Conservation (phyloP, 2,113 vertebrate genomes). For the Caracal caracal region DNA sequence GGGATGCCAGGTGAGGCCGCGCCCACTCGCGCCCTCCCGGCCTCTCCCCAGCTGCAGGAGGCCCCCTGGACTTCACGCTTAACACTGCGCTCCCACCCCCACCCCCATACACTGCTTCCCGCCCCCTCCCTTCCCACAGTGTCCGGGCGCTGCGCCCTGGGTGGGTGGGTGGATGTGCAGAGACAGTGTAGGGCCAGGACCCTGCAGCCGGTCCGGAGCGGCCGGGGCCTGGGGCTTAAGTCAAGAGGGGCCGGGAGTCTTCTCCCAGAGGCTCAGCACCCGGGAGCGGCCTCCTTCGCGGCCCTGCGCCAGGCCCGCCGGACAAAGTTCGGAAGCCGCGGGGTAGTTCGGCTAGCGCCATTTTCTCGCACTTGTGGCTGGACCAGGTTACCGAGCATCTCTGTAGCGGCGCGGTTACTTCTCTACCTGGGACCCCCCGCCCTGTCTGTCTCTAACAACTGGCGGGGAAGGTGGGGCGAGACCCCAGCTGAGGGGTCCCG, state of each 20-base stretch:
- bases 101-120: not conserved
- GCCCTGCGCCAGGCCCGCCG: not conserved
- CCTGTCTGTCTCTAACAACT: not conserved
- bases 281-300: not conserved
- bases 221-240: not conserved
- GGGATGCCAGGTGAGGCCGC: conserved; percentile 83
- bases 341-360: conserved; percentile 75
- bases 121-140: not conserved
- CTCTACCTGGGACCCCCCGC: conserved; percentile 59
- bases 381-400: conserved; percentile 62
- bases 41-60: not conserved
- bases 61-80: not conserved
- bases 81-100: not conserved
- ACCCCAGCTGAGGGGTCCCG: not conserved
- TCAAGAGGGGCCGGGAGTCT: not conserved
- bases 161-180: not conserved
- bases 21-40: not conserved
- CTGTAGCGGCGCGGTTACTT: conserved; percentile 7
- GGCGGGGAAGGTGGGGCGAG: not conserved
- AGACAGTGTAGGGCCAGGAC: not conserved
- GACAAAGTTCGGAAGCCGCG: conserved; percentile 8
- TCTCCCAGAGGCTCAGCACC: not conserved
- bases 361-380: conserved; percentile 85
- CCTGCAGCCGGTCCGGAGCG: not conserved
- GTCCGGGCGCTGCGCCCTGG: not conserved